phyloP scores from a whole-genome alignment of 1,140 invertebrate species.

The Formica selysi region DNA sequence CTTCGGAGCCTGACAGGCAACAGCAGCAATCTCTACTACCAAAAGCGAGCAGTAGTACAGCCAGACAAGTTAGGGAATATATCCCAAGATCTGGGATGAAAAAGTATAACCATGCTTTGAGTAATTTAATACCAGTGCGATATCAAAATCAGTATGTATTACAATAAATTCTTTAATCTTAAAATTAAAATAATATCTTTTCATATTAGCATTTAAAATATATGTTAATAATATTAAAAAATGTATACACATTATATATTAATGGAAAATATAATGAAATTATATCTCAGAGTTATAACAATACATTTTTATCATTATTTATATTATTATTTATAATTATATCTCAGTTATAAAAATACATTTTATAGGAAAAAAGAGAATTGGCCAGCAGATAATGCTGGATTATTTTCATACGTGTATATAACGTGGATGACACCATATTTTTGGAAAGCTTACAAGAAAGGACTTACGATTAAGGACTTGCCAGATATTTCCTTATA shows the following conservation, averaged over 20 bases:
- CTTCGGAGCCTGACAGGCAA: constrained; percentile 20
- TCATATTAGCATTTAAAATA: background rate
- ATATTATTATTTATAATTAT: too few relatives aligned
- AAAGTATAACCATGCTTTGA: constrained; percentile 76
- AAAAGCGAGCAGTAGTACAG: constrained; percentile 64
- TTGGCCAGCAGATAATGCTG: constrained; percentile 72
- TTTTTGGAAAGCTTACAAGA: constrained; percentile 87
- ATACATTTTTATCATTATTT: too few relatives aligned
- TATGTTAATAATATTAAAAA: background rate
- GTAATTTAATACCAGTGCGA: constrained; percentile 78
- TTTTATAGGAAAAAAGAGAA: constrained; percentile 63
- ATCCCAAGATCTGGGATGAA: constrained; percentile 62
- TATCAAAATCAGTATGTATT: constrained; percentile 69
- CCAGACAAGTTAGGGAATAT: constrained; percentile 67
- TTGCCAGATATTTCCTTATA: constrained; percentile 86
- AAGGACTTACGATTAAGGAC: constrained; percentile 84
- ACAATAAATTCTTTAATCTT: constrained; percentile 16
- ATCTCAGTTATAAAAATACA: background rate
- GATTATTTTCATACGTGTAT: constrained; percentile 85
- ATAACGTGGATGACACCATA: constrained; percentile 88
- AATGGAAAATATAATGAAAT: too few relatives aligned
- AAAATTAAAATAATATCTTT: background rate
- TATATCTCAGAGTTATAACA: background rate
- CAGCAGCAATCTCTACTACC: constrained; percentile 65
- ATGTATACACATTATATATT: background rate